Evolutionary conservation across 1,140 invertebrate species (phyloP).

Genomic region (Sarcophaga peregrina): DNA sequence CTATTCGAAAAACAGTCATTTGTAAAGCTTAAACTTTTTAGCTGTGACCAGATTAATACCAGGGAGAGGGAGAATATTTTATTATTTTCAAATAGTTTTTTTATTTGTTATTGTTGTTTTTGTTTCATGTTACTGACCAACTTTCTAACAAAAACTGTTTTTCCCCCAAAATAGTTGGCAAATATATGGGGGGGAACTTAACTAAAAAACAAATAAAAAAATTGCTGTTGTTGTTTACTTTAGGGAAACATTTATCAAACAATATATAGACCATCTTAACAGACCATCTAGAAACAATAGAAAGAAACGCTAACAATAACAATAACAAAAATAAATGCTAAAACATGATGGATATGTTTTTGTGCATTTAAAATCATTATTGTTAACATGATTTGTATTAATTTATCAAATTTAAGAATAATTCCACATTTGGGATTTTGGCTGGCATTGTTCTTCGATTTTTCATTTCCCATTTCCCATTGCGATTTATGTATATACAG

Average conservation of each 20-base stretch:
- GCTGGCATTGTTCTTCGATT: background rate
- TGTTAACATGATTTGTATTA: slow-evolving; percentile 35
- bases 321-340: background rate
- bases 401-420: slow-evolving; percentile 31
- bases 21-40: no score
- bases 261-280: background rate
- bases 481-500: no score
- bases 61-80: no score
- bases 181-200: background rate
- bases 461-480: background rate
- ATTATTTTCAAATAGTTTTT: no score
- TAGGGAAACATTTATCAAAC: slow-evolving; percentile 31
- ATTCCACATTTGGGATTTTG: background rate
- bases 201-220: background rate
- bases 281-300: background rate
- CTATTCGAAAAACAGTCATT: no score
- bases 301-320: background rate
- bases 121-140: no score
- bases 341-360: slow-evolving; percentile 9
- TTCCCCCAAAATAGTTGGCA: no score
- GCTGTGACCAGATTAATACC: no score
- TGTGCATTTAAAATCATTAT: slow-evolving; percentile 17
- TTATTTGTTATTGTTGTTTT: no score
- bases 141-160: no score
- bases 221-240: background rate